phyloP scores from a whole-genome alignment of 2,888 invertebrate genomes.

The Plebejus melissa region DNA sequence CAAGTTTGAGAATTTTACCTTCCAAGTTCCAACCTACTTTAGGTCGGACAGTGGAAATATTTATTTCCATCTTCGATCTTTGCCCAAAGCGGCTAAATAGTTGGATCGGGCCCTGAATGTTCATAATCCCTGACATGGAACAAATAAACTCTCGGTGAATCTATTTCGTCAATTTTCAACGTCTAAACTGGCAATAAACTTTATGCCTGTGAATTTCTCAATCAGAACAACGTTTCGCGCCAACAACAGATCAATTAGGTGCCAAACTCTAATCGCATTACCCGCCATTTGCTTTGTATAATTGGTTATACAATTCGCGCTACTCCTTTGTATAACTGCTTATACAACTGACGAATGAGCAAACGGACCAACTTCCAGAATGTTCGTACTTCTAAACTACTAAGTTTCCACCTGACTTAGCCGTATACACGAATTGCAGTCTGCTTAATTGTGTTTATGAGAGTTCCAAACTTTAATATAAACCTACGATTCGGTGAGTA shows the following conservation, averaged over 20 bases:
- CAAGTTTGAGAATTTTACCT: too few species aligned
- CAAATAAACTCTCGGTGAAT: background rate
- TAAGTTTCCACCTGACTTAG: conserved; percentile 1
- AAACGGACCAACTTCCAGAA: conserved; percentile 11
- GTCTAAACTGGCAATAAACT: background rate
- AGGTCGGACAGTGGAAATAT: too few species aligned
- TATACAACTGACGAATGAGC: background rate
- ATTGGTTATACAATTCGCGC: conserved; percentile 5
- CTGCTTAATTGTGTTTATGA: conserved; percentile 14
- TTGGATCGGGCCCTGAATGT: background rate
- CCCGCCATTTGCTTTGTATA: conserved; percentile 18
- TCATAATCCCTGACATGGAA: background rate
- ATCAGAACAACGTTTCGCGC: conserved; percentile 9
- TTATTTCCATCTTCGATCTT: too few species aligned
- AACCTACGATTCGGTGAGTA: background rate
- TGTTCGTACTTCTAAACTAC: background rate
- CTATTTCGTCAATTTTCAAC: background rate
- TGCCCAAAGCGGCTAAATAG: too few species aligned
- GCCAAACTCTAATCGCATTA: conserved; percentile 4
- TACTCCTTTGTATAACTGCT: conserved; percentile 8
- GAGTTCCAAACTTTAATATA: background rate
- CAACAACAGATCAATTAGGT: conserved; percentile 25
- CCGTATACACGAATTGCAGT: background rate
- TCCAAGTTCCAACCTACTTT: too few species aligned
- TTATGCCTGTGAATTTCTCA: background rate